Evolutionary conservation across 2,797 vertebrate genomes (phyloP), one percentile per base, ranked within the genome.

Genomic region (Lates japonicus): DNA sequence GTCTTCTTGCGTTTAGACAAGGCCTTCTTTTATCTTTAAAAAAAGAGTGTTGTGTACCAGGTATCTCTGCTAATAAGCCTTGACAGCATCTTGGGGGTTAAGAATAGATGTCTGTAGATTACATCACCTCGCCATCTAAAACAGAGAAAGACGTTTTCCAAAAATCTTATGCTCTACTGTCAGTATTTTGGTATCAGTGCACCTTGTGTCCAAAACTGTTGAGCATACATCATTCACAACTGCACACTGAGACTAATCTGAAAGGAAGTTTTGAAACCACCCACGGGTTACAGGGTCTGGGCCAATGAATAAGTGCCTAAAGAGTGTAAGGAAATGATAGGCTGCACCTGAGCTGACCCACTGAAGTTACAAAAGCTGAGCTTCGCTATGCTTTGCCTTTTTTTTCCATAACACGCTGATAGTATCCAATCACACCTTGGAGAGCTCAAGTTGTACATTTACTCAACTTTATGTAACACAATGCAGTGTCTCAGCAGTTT

Each of bases 221-320:
- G 44, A 64, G 69, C 70, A 74, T 57, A 75, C 55, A 84, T 81
- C 58, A 74, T 76, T 80, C 46, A 67, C 37, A 52, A 20, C 51
- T 65, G 54, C 62, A 75, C 57, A 42, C 22, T 20, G 42, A 81
- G 68, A 59, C 62, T 61, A 25, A 48, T 71, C 73, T 73, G 61
- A 70, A 35, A 51, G 59, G 59, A 79, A 37, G 64, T 84, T 80
- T 79, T 46, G 51, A 64, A 83, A 78, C 59, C 79, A 74, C 42
- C 54, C 52, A 66, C 20, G 62, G 39, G 59, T 81, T 82, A 44
- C 35, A 29, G 41, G 59, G 33, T 55, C 4, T 17, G 20, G 42
- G 55, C 64, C 79, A 55, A 42, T 67, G 62, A 81, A 82, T 66
- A 64, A 62, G 63, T 65, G 9, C n/a, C 67, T 39, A 39, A 66